phyloP scores from a whole-genome alignment of 2,888 invertebrate species.

The Mimachlamys varia region DNA sequence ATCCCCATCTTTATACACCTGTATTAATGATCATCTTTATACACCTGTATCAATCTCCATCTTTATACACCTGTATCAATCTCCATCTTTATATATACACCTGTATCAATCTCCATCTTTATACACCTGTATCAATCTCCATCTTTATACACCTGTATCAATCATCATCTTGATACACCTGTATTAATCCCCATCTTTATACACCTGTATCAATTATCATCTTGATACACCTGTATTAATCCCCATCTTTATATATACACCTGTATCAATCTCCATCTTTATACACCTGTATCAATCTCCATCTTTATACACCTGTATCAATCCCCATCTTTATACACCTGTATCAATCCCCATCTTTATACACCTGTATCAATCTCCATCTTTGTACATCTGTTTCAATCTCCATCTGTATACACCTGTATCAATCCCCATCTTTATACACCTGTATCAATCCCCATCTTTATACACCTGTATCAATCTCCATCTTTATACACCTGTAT shows the following conservation, averaged over 20 bases:
- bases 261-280: not conserved
- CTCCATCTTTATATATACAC: too few species aligned
- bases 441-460: constrained; percentile 2
- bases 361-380: not conserved
- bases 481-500: constrained; percentile 10
- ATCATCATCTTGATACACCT: not conserved
- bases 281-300: not conserved
- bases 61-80: too few species aligned
- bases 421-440: not conserved
- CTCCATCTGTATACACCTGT: not conserved
- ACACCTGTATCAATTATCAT: not conserved
- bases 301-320: not conserved
- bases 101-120: not conserved
- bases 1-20: too few species aligned
- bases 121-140: not conserved
- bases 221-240: not conserved
- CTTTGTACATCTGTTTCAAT: not conserved
- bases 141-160: not conserved
- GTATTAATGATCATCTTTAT: too few species aligned
- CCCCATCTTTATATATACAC: not conserved
- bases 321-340: not conserved
- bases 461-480: not conserved
- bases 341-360: not conserved
- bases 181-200: not conserved
- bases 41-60: too few species aligned